These are phyloP conservation scores for Chrysoperla carnea DNA, from an alignment of 1,140 invertebrate genomes.

Conservation along the genomic window DNA sequence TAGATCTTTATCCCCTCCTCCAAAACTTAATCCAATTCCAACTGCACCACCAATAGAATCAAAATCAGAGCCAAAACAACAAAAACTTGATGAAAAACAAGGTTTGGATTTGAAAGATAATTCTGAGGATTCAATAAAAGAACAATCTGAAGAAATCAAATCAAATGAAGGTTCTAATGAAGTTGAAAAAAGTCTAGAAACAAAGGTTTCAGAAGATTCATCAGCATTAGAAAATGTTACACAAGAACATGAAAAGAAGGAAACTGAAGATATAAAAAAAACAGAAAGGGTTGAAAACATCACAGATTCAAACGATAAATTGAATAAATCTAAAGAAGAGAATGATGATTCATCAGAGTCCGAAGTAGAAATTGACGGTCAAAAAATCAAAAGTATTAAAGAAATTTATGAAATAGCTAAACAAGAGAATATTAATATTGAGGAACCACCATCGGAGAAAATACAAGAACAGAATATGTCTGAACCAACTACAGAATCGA, in stretches of 20 bases:
- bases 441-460: slow-evolving; percentile 12
- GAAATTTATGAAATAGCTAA: slow-evolving; percentile 22
- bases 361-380: slow-evolving; percentile 22
- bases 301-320: neutral
- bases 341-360: slow-evolving; percentile 18
- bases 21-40: slow-evolving; percentile 7
- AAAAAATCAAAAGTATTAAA: slow-evolving; percentile 22
- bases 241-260: neutral
- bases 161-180: neutral
- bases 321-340: neutral
- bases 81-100: slow-evolving; percentile 1
- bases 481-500: neutral
- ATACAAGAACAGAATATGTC: slow-evolving; percentile 4
- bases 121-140: neutral
- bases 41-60: slow-evolving; percentile 1
- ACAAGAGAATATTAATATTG: slow-evolving; percentile 24
- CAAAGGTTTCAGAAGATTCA: neutral
- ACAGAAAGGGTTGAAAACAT: neutral
- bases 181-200: neutral
- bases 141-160: neutral
- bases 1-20: slow-evolving; percentile 1
- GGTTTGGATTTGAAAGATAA: neutral
- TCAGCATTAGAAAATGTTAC: neutral
- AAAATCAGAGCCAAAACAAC: slow-evolving; percentile 4
- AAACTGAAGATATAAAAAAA: neutral